These are phyloP conservation scores for Cantharis flavilabris DNA, from an alignment of 2,888 invertebrate genomes.

Conservation along the genomic window DNA sequence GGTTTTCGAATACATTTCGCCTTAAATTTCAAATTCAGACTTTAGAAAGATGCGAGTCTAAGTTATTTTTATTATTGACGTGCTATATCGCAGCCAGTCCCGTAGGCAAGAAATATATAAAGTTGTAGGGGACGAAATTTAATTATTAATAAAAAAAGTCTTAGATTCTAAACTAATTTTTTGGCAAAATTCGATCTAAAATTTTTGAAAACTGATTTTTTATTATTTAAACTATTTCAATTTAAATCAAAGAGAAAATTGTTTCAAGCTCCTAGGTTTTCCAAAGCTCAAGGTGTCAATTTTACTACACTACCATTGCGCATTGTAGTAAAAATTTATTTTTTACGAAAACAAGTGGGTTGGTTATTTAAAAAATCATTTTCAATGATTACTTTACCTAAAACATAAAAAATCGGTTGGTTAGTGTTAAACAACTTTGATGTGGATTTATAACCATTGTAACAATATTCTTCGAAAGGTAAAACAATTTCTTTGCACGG, in stretches of 20 bases:
- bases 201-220: neutral
- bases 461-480: neutral
- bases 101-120: neutral
- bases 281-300: no score
- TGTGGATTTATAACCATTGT: neutral
- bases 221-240: neutral
- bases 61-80: neutral
- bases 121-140: neutral
- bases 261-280: no score
- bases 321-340: neutral
- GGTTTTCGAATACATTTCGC: neutral
- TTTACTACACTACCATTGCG: no score
- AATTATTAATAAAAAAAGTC: neutral
- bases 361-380: neutral
- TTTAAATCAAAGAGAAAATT: no score
- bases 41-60: neutral
- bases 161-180: neutral
- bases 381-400: neutral
- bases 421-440: neutral
- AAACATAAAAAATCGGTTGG: neutral
- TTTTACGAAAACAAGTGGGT: neutral
- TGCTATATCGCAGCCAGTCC: neutral
- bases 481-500: neutral
- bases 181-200: neutral
- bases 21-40: neutral